A percentile compares a stretch with the other conserved stretches of the same genome.
Conservation (phyloP, 2,888 invertebrate genomes). For the Lasioglossum calceatum region DNA sequence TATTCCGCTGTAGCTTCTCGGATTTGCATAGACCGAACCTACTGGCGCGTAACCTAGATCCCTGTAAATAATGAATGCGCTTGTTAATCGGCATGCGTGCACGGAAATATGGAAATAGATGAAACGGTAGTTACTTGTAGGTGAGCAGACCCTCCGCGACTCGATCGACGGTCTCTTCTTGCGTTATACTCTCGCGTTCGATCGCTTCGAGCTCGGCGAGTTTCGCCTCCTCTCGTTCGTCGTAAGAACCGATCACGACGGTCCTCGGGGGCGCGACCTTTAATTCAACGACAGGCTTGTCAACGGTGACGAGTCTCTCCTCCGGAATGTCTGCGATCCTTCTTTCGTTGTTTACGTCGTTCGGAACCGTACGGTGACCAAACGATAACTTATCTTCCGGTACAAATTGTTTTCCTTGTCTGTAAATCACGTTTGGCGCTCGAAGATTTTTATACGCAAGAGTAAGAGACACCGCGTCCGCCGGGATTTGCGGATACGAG, state of each 20-base stretch:
- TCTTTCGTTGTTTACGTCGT: slow-evolving; percentile 77
- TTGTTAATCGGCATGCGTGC: background rate
- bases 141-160: slow-evolving; percentile 56
- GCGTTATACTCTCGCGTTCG: slow-evolving; percentile 68
- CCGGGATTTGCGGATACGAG: slow-evolving; percentile 63
- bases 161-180: slow-evolving; percentile 49
- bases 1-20: background rate
- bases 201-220: slow-evolving; percentile 72
- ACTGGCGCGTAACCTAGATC: slow-evolving; percentile 74
- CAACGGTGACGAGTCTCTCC: slow-evolving; percentile 85
- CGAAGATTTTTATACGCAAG: slow-evolving; percentile 72
- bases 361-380: slow-evolving; percentile 85
- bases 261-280: slow-evolving; percentile 72
- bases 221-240: slow-evolving; percentile 67
- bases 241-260: slow-evolving; percentile 46
- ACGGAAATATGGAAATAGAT: background rate
- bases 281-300: slow-evolving; percentile 85
- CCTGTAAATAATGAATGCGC: slow-evolving; percentile 51
- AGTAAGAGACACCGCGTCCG: slow-evolving; percentile 76
- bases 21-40: background rate
- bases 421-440: slow-evolving; percentile 80
- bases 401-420: slow-evolving; percentile 80
- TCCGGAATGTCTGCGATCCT: slow-evolving; percentile 84
- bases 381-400: slow-evolving; percentile 86
- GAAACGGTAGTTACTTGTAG: slow-evolving; percentile 65